Percentiles rank a stretch among this genome's conserved stretches.
Evolutionary conservation across 37 sponge, comb jelly and placozoan species (phyloP).

Genomic region (Ianthella basta): DNA sequence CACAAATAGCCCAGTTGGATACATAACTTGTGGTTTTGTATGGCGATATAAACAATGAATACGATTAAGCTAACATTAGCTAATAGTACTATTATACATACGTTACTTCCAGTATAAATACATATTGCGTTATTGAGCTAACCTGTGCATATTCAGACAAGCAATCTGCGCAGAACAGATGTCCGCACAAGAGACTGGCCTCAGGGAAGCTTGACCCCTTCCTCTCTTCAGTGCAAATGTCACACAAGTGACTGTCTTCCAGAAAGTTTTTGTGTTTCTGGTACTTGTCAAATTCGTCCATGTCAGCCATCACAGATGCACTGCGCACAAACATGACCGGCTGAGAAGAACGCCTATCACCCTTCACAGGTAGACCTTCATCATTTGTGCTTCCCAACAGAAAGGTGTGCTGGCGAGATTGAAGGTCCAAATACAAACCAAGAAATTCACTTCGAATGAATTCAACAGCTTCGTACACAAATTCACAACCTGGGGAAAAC

Average conservation of each 20-base stretch:
- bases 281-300: conserved; percentile 59
- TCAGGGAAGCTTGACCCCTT: conserved; percentile 49
- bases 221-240: conserved; percentile 43
- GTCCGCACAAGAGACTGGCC: conserved; percentile 31
- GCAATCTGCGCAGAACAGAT: conserved; percentile 64
- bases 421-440: conserved; percentile 1
- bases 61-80: too few species aligned
- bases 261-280: conserved; percentile 51
- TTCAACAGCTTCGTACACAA: conserved; percentile 64
- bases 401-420: neutral
- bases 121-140: neutral
- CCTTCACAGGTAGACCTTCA: neutral
- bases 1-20: too few species aligned
- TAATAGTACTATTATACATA: too few species aligned
- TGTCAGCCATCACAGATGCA: conserved; percentile 47
- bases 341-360: neutral
- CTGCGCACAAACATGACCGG: conserved; percentile 49
- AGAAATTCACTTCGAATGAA: conserved; percentile 56
- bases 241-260: conserved; percentile 45
- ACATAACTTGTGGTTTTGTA: too few species aligned
- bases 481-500: conserved; percentile 58
- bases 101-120: too few species aligned
- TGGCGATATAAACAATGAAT: too few species aligned
- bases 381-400: neutral
- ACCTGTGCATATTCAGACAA: conserved; percentile 50